Conservation (phyloP, 2,888 invertebrate genomes). For the Coleophora deauratella region DNA sequence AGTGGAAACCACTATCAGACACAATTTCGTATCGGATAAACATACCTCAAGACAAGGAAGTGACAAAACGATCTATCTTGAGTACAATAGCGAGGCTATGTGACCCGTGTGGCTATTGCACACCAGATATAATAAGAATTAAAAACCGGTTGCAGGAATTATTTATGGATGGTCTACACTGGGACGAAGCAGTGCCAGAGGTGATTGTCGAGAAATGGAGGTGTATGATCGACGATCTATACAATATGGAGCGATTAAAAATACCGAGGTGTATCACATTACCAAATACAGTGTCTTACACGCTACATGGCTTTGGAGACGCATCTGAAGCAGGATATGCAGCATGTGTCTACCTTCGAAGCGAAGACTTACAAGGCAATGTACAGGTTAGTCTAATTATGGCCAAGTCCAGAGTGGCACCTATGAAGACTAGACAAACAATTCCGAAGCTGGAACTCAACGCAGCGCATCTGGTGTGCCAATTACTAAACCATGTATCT, state of each 20-base stretch:
- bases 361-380: neutral
- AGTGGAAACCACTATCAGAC: conserved; percentile 1
- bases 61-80: neutral
- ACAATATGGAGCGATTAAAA: too few species aligned
- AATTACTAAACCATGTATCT: too few species aligned
- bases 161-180: neutral
- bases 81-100: neutral
- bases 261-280: too few species aligned
- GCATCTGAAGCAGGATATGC: neutral
- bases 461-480: conserved; percentile 9
- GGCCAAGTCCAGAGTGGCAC: conserved; percentile 11
- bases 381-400: conserved; percentile 3
- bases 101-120: neutral
- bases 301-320: neutral
- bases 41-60: neutral
- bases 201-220: neutral
- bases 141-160: neutral
- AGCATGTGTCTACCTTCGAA: neutral
- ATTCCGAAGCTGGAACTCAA: conserved; percentile 13
- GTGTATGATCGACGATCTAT: too few species aligned
- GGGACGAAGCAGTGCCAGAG: neutral
- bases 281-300: too few species aligned
- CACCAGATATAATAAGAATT: neutral
- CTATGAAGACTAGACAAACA: conserved; percentile 10
- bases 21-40: neutral